phyloP scores from a whole-genome alignment of 2,888 invertebrate genomes.

The Athripsodes cinereus region DNA sequence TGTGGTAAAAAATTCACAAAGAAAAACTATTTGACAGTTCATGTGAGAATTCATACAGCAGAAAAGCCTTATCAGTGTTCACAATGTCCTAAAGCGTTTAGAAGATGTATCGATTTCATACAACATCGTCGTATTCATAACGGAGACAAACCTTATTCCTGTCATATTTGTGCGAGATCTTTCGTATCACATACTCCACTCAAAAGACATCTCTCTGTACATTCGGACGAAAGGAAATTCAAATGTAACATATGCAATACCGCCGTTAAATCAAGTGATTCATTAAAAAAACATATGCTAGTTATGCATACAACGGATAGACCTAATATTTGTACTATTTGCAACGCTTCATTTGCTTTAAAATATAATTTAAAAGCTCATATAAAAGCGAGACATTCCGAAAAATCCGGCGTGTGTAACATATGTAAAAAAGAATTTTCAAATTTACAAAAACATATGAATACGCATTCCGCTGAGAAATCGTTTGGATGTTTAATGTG shows the following conservation, averaged over 20 bases:
- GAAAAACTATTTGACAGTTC: slow-evolving; percentile 37
- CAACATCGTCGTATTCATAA: slow-evolving; percentile 37
- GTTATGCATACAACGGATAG: slow-evolving; percentile 40
- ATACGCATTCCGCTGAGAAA: slow-evolving; percentile 52
- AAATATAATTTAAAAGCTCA: slow-evolving; percentile 46
- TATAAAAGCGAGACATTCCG: slow-evolving; percentile 37
- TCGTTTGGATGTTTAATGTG: slow-evolving; percentile 41
- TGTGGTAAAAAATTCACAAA: slow-evolving; percentile 42
- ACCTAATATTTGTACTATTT: slow-evolving; percentile 40
- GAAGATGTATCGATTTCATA: slow-evolving; percentile 35
- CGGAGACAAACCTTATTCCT: slow-evolving; percentile 19
- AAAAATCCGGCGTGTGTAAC: slow-evolving; percentile 49
- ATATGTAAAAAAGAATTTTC: slow-evolving; percentile 37
- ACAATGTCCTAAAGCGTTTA: slow-evolving; percentile 37
- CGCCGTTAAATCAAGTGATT: slow-evolving; percentile 17
- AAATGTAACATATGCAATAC: slow-evolving; percentile 21
- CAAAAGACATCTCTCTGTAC: slow-evolving; percentile 15
- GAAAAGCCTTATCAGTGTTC: slow-evolving; percentile 42
- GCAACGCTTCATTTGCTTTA: slow-evolving; percentile 47
- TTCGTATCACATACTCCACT: slow-evolving; percentile 17
- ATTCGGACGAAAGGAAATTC: slow-evolving; percentile 20
- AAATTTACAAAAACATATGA: slow-evolving; percentile 50
- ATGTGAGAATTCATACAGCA: slow-evolving; percentile 41
- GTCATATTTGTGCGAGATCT: slow-evolving; percentile 17
- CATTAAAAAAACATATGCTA: slow-evolving; percentile 19